These are phyloP conservation scores for Helostoma temminkii DNA, from an alignment of 2,797 vertebrate species.

Conservation along the genomic window DNA sequence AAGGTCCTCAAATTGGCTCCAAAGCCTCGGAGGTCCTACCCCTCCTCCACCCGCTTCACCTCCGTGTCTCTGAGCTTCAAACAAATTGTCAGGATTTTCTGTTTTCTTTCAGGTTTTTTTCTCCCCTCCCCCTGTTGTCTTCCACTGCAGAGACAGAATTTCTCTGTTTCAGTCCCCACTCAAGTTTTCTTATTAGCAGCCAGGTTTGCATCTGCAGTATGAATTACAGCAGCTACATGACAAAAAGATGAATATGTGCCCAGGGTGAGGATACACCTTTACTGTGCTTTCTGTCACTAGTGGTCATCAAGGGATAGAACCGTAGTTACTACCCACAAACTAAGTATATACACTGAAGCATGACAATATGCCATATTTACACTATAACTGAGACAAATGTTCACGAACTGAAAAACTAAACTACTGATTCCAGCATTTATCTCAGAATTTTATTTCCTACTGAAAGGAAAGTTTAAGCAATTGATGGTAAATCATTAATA, in stretches of 20 bases:
- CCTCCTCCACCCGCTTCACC: conserved; percentile 71
- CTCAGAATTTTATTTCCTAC: not conserved
- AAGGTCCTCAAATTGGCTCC: conserved; percentile 92
- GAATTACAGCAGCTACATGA: conserved; percentile 1
- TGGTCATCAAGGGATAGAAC: not conserved
- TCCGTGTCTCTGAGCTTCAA: conserved; percentile 58
- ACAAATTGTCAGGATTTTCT: conserved; percentile 63
- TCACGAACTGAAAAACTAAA: not conserved
- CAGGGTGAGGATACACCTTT: not conserved
- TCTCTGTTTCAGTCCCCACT: conserved; percentile 28
- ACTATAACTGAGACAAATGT: not conserved
- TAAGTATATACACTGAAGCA: not conserved
- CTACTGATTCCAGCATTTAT: not conserved
- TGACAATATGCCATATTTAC: not conserved
- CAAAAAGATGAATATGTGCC: not conserved
- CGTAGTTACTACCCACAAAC: too few species aligned
- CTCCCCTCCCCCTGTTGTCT: conserved; percentile 17
- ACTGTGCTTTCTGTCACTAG: not conserved
- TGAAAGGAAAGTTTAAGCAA: not conserved
- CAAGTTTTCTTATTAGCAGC: conserved; percentile 27
- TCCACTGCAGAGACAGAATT: conserved; percentile 27
- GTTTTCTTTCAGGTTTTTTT: conserved; percentile 5
- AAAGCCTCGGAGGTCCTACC: conserved; percentile 74
- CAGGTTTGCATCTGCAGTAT: conserved; percentile 3
- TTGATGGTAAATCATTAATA: not conserved